Evolutionary conservation across 2,797 vertebrate genomes (phyloP), one percentile per base, ranked within the genome.

Genomic region (Pseudochirops corinnae): DNA sequence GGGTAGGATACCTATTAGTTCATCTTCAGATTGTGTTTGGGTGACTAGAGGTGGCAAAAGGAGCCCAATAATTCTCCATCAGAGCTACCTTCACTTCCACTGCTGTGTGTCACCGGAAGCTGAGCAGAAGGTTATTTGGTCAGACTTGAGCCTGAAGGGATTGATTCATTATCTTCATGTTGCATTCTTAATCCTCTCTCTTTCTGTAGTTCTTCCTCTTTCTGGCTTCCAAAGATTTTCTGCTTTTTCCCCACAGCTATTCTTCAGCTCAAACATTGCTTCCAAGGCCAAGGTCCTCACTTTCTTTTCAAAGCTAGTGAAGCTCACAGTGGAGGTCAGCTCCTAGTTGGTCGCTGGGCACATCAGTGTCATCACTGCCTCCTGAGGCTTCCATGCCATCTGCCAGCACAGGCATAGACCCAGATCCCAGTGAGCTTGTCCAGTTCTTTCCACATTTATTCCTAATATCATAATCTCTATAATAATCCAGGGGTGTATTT

Each of bases 241-340:
- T 99, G 98, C 99, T 99, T 97, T 99, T 99, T 97, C 99, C 99
- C 99, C 67, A 99, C 99, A 0, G 99, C 99, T 33, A 99, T 99
- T 95, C 99, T 99, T 92, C 99, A 99, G 1, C 97, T 99, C 99
- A 98, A 99, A 99, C 98, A 99, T 99, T 58, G 99, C 99, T 96
- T 99, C 99, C 53, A 99, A 98, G 95, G 99, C 99, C 98, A 99
- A 99, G 0, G 99, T 99, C 39, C 99, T 99, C 33, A 99, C 99
- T 97, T 99, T 99, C 96, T 99, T 99, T 92, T 99, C 99, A 99
- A 96, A 52, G 93, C 98, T 98, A 0, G 98, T 98, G 93, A 98
- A 98, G 26, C 98, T 98, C 98, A 98, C 98, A 21, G 97, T 98
- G 9, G 98, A 96, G 21, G 98, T 97, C 28, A 98, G 57, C 10